Percentiles rank a stretch among this genome's conserved stretches.
Conservation (phyloP, 2,113 vertebrate species). For the Sinocyclocheilus grahami region DNA sequence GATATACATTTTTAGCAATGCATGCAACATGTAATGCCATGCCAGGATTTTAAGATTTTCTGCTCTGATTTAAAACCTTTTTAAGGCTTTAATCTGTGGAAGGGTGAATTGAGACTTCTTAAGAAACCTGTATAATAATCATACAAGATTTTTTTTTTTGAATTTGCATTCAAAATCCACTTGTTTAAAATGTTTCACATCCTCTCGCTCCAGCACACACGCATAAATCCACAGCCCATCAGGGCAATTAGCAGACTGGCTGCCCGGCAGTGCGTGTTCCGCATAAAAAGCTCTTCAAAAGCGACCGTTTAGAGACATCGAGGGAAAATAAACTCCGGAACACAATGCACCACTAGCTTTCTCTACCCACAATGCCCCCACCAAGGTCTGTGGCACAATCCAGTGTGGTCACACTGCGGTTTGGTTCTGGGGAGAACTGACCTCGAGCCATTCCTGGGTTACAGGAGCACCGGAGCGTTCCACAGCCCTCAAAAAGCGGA, state of each 20-base stretch:
- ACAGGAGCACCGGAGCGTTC: constrained; percentile 64
- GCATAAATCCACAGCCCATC: constrained; percentile 31
- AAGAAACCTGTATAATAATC: neutral
- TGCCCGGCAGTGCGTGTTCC: constrained; percentile 42
- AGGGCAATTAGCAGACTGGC: constrained; percentile 65
- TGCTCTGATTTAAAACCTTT: too few relatives aligned
- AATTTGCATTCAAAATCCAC: neutral
- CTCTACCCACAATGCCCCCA: constrained; percentile 69
- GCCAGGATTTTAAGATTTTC: too few relatives aligned
- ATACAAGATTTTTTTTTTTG: neutral
- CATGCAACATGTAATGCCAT: neutral
- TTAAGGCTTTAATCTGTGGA: too few relatives aligned
- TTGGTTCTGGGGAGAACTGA: constrained; percentile 64
- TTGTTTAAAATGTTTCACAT: neutral
- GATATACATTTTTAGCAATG: neutral
- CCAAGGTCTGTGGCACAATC: constrained; percentile 61
- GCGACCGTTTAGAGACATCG: constrained; percentile 61
- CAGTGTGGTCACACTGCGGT: constrained; percentile 65
- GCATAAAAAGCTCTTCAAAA: constrained; percentile 54
- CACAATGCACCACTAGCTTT: constrained; percentile 67
- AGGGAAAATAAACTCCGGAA: constrained; percentile 75
- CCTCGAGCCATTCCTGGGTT: constrained; percentile 67
- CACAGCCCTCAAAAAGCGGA: constrained; percentile 68
- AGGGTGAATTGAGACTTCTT: neutral
- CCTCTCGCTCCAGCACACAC: neutral